Percentiles rank a stretch among this genome's conserved stretches.
Conservation (phyloP, 92 coral and sea anemone genomes). For the Siderastrea siderea region DNA sequence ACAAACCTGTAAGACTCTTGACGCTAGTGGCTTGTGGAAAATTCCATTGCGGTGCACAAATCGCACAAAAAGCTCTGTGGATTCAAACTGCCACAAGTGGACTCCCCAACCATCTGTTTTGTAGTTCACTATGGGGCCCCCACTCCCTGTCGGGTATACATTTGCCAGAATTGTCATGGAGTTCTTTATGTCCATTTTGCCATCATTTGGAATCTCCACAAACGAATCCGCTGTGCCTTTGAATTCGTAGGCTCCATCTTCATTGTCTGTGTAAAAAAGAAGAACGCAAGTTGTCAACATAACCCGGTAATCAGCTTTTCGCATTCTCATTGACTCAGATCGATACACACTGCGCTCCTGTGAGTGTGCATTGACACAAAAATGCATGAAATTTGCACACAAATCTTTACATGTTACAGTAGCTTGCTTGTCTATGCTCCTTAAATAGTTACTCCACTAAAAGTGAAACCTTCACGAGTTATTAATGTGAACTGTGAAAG, state of each 20-base stretch:
- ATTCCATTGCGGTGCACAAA: conserved; percentile 95
- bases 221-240: conserved; percentile 88
- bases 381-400: too few relatives aligned
- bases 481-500: too few relatives aligned
- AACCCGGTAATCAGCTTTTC: too few relatives aligned
- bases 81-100: conserved; percentile 98
- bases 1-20: conserved; percentile 94
- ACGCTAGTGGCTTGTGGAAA: conserved; percentile 96
- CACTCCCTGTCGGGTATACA: conserved; percentile 90
- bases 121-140: conserved; percentile 97
- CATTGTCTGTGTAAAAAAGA: conserved; percentile 41
- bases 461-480: too few relatives aligned
- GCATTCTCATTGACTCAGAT: too few relatives aligned
- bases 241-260: conserved; percentile 93
- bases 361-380: too few relatives aligned
- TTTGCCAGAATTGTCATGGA: conserved; percentile 96
- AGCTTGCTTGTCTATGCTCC: too few relatives aligned
- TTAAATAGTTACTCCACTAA: too few relatives aligned
- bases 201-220: conserved; percentile 92
- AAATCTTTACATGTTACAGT: too few relatives aligned
- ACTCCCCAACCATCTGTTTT: conserved; percentile 95
- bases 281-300: neutral
- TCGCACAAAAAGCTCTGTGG: conserved; percentile 92
- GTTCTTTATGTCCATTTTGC: conserved; percentile 88
- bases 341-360: too few relatives aligned